Evolutionary conservation across 1,140 invertebrate species (phyloP).

Genomic region (Conus ventricosus): DNA sequence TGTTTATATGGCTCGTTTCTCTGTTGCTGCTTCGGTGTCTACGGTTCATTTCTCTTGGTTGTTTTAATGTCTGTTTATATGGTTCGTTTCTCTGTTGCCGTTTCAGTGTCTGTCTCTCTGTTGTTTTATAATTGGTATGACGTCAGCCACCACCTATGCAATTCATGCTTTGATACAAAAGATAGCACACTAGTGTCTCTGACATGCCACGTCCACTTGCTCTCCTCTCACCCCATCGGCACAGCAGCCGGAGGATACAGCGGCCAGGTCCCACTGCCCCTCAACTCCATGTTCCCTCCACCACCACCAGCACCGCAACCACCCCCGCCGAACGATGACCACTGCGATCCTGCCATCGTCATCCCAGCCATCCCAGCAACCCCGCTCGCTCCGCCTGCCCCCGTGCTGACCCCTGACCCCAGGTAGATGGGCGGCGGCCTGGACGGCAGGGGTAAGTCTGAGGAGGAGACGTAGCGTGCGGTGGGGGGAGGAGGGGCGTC

Average conservation of each 20-base stretch:
- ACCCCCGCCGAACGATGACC: slow-evolving; percentile 40
- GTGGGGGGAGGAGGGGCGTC: slow-evolving; percentile 35
- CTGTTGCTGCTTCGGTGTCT: too few species aligned
- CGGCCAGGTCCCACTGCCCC: slow-evolving; percentile 54
- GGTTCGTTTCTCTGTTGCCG: too few species aligned
- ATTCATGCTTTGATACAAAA: too few species aligned
- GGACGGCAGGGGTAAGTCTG: slow-evolving; percentile 25
- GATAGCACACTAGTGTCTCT: too few species aligned
- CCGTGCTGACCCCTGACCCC: slow-evolving; percentile 20
- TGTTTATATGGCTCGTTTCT: too few species aligned
- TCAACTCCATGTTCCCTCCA: slow-evolving; percentile 42
- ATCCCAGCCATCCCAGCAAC: slow-evolving; percentile 9
- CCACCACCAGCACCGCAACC: slow-evolving; percentile 32
- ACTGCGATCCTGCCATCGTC: slow-evolving; percentile 44
- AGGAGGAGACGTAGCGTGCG: slow-evolving; percentile 26
- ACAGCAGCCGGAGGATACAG: slow-evolving; percentile 45
- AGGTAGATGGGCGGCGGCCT: slow-evolving; percentile 30
- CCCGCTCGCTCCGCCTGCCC: neutral
- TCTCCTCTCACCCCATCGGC: slow-evolving; percentile 44
- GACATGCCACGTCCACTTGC: too few species aligned
- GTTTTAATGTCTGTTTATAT: too few species aligned
- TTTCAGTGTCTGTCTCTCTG: too few species aligned
- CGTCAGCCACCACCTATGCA: too few species aligned
- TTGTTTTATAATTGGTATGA: too few species aligned
- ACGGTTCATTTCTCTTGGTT: too few species aligned